Conservation (phyloP, 1,140 invertebrate species). For the Aphelenchoides avenae region DNA sequence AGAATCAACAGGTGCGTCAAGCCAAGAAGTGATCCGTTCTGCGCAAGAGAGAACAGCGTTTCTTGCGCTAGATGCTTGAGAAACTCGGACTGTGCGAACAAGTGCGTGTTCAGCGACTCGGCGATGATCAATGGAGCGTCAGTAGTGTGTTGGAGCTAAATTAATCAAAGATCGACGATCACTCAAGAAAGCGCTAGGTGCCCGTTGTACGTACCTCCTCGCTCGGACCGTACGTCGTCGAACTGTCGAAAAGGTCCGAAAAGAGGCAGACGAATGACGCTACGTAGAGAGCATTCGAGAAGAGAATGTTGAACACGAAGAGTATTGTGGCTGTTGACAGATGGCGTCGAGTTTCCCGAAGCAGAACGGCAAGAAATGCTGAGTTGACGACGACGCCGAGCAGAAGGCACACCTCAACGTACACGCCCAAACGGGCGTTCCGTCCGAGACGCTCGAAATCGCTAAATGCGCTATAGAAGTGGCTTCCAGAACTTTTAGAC, state of each 20-base stretch:
- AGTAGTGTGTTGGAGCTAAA: conserved; percentile 23
- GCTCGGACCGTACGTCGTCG: conserved; percentile 29
- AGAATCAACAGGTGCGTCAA: conserved; percentile 52
- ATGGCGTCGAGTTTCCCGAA: conserved; percentile 46
- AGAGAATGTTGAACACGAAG: conserved; percentile 57
- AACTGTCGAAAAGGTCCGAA: conserved; percentile 41
- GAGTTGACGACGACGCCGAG: conserved; percentile 47
- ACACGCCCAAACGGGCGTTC: conserved; percentile 37
- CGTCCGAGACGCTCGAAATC: conserved; percentile 28
- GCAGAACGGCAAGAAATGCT: conserved; percentile 36
- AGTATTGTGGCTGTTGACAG: conserved; percentile 58
- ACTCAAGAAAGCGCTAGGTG: background rate
- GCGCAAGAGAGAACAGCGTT: conserved; percentile 56
- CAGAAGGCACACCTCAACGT: conserved; percentile 39
- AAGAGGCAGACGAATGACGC: conserved; percentile 56
- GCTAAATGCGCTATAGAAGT: conserved; percentile 19
- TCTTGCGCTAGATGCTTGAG: conserved; percentile 56
- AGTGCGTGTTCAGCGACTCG: conserved; percentile 54
- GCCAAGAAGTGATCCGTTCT: conserved; percentile 54
- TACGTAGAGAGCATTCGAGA: conserved; percentile 56
- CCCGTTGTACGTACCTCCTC: conserved; percentile 20
- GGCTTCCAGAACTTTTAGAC: conserved; percentile 2
- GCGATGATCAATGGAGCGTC: conserved; percentile 40
- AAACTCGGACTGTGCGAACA: conserved; percentile 52
- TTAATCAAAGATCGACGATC: conserved; percentile 4